A percentile compares a stretch with the other conserved stretches of the same genome.
Evolutionary conservation across 2,797 vertebrate species (phyloP).

Genomic region (Hoplostethus atlanticus): DNA sequence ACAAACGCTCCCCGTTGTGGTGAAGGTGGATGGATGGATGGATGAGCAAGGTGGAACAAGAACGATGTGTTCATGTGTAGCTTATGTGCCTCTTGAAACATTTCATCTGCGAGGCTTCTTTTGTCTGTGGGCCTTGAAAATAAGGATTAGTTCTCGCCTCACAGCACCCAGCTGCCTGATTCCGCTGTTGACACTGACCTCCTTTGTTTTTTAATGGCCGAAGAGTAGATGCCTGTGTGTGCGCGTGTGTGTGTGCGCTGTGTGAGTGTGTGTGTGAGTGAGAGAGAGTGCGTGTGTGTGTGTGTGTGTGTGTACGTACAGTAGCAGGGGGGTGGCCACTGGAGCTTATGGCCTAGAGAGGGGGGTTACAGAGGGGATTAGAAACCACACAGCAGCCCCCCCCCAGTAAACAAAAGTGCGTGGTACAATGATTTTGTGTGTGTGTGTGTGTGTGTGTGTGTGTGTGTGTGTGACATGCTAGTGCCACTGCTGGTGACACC

Average conservation of each 20-base stretch:
- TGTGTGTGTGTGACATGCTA: slow-evolving; percentile 49
- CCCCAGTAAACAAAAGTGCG: slow-evolving; percentile 71
- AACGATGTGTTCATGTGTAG: slow-evolving; percentile 39
- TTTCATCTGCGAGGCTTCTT: slow-evolving; percentile 65
- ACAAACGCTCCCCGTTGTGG: slow-evolving; percentile 15
- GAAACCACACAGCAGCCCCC: slow-evolving; percentile 61
- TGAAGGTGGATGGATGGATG: slow-evolving; percentile 33
- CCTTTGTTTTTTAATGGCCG: slow-evolving; percentile 81
- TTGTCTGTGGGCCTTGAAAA: slow-evolving; percentile 72
- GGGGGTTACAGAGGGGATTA: slow-evolving; percentile 70
- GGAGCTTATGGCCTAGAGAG: slow-evolving; percentile 26
- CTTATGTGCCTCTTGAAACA: slow-evolving; percentile 40
- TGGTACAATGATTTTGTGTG: slow-evolving; percentile 32
- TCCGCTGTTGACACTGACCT: slow-evolving; percentile 75
- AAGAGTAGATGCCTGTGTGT: slow-evolving; percentile 59
- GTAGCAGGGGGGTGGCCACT: slow-evolving; percentile 46
- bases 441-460: slow-evolving; percentile 37
- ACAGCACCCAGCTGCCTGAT: slow-evolving; percentile 77
- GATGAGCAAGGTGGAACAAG: slow-evolving; percentile 42
- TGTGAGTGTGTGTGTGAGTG: background rate
- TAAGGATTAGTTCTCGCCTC: slow-evolving; percentile 77
- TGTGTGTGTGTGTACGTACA: slow-evolving; percentile 11
- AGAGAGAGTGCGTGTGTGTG: slow-evolving; percentile 8
- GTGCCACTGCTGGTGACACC: slow-evolving; percentile 67
- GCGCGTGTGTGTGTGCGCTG: slow-evolving; percentile 7